phyloP scores from a whole-genome alignment of 2,888 invertebrate species.

The Dolichopus griseipennis region DNA sequence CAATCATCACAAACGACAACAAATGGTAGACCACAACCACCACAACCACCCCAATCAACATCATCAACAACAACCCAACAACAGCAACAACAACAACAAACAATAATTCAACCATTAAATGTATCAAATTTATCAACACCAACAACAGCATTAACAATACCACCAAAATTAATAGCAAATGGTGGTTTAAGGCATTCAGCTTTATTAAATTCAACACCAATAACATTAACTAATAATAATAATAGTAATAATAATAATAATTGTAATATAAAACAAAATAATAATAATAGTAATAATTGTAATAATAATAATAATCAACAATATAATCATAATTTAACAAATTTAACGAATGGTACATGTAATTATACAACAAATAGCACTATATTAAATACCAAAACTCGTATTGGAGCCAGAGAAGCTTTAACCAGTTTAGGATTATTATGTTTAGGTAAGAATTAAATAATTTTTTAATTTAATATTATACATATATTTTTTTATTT shows the following conservation, averaged over 20 bases:
- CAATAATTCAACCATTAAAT: slow-evolving; percentile 55
- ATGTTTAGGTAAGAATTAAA: slow-evolving; percentile 57
- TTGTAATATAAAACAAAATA: slow-evolving; percentile 21
- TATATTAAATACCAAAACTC: slow-evolving; percentile 42
- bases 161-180: slow-evolving; percentile 30
- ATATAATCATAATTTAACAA: slow-evolving; percentile 28
- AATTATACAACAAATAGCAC: slow-evolving; percentile 46
- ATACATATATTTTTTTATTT: too few relatives aligned
- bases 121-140: slow-evolving; percentile 50
- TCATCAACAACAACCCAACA: neutral
- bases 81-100: slow-evolving; percentile 16
- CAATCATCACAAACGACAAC: neutral
- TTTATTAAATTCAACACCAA: slow-evolving; percentile 30
- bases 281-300: slow-evolving; percentile 21
- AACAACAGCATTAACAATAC: slow-evolving; percentile 20
- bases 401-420: slow-evolving; percentile 65
- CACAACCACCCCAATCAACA: neutral
- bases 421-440: slow-evolving; percentile 75
- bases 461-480: too few relatives aligned
- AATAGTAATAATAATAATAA: slow-evolving; percentile 23
- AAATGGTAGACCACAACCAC: neutral
- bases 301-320: slow-evolving; percentile 27
- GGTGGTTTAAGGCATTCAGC: slow-evolving; percentile 42
- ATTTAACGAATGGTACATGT: slow-evolving; percentile 15
- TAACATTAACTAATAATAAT: slow-evolving; percentile 18